phyloP scores from a whole-genome alignment of 2,113 vertebrate genomes.

The Paraplagusia blochii region DNA sequence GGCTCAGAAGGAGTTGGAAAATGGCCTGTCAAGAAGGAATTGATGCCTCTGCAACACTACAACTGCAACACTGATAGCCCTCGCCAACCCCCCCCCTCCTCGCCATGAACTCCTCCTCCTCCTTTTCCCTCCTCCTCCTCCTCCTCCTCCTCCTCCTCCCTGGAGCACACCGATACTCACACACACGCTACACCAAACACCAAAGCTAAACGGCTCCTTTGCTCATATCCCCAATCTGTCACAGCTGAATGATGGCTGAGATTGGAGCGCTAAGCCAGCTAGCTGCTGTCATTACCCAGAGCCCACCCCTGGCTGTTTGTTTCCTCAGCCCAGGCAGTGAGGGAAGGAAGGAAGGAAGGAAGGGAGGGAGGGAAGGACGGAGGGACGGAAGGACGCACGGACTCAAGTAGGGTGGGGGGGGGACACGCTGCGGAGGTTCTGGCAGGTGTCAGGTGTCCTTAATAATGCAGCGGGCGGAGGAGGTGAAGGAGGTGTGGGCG shows the following conservation, averaged over 20 bases:
- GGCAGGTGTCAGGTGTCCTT: slow-evolving; percentile 59
- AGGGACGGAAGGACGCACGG: too few species aligned
- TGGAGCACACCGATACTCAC: slow-evolving; percentile 29
- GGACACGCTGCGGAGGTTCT: slow-evolving; percentile 32
- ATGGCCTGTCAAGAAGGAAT: slow-evolving; percentile 77
- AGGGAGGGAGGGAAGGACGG: too few species aligned
- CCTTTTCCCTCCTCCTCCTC: slow-evolving; percentile 14
- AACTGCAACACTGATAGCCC: slow-evolving; percentile 53
- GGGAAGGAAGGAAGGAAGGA: slow-evolving; percentile 3
- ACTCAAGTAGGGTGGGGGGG: too few species aligned
- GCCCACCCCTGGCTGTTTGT: slow-evolving; percentile 67
- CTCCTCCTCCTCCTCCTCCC: slow-evolving; percentile 15
- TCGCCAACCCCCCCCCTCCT: not conserved
- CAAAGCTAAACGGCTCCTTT: slow-evolving; percentile 71
- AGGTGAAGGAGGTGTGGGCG: slow-evolving; percentile 25
- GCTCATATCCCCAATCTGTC: slow-evolving; percentile 75
- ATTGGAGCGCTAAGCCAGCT: slow-evolving; percentile 69
- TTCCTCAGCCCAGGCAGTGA: slow-evolving; percentile 35
- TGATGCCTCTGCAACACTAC: slow-evolving; percentile 76
- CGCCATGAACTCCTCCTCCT: slow-evolving; percentile 12
- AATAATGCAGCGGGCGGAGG: slow-evolving; percentile 31
- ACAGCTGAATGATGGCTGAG: slow-evolving; percentile 74
- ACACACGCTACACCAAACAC: slow-evolving; percentile 51
- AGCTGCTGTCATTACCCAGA: slow-evolving; percentile 66
- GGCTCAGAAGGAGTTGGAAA: slow-evolving; percentile 71